phyloP scores from a whole-genome alignment of 2,888 invertebrate genomes.

The Hetaerina titia region DNA sequence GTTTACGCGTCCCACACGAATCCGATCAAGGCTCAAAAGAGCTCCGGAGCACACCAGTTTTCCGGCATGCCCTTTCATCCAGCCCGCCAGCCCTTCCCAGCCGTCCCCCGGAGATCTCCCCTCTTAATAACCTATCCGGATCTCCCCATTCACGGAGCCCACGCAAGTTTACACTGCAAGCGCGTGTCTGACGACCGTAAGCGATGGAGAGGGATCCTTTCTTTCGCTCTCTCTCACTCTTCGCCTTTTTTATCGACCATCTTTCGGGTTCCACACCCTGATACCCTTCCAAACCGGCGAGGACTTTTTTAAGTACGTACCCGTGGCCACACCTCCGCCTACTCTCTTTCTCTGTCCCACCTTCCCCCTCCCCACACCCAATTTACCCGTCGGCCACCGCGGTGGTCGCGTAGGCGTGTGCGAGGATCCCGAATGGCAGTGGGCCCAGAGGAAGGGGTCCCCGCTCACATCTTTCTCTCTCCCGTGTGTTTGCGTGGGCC shows the following conservation, averaged over 20 bases:
- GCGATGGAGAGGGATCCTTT: background rate
- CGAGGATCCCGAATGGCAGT: background rate
- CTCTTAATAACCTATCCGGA: background rate
- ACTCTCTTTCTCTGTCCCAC: background rate
- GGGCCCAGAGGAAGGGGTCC: background rate
- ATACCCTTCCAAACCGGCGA: background rate
- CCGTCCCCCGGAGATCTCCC: background rate
- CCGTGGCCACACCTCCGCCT: background rate
- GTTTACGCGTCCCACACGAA: background rate
- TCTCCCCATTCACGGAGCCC: background rate
- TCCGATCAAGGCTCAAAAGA: background rate
- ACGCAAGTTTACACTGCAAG: background rate
- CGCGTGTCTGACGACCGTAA: background rate
- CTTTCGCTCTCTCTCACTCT: background rate
- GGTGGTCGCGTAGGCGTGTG: background rate
- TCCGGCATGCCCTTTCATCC: background rate
- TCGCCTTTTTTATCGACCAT: background rate
- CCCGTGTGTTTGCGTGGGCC: background rate
- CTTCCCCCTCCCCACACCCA: background rate
- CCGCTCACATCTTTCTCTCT: too few relatives aligned
- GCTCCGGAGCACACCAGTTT: background rate
- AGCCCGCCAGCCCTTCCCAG: background rate
- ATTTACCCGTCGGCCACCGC: background rate
- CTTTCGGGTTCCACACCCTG: background rate
- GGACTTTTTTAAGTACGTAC: background rate